Evolutionary conservation across 1,140 invertebrate species (phyloP).

Genomic region (Sinella curviseta): DNA sequence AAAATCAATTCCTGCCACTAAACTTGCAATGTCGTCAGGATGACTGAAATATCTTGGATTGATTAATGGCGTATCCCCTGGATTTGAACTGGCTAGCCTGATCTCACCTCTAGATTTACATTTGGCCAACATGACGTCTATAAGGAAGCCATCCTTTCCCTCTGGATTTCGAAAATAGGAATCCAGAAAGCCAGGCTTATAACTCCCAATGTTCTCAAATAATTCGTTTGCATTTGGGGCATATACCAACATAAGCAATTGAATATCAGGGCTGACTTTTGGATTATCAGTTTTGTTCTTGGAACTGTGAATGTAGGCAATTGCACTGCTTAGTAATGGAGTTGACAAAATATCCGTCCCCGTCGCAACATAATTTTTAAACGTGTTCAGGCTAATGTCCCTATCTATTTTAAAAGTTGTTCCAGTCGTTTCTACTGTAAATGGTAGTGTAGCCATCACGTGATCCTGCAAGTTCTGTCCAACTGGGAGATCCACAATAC

Average conservation of each 20-base stretch:
- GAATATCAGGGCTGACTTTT: not conserved
- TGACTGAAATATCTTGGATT: conserved; percentile 81
- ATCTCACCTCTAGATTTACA: conserved; percentile 67
- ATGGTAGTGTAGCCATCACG: not conserved
- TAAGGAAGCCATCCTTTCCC: too few relatives aligned
- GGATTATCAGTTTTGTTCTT: not conserved
- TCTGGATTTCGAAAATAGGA: too few relatives aligned
- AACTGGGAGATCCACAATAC: not conserved
- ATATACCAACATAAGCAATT: not conserved
- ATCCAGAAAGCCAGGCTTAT: too few relatives aligned
- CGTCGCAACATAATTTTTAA: not conserved
- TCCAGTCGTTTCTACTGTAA: not conserved
- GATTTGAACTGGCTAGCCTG: too few relatives aligned
- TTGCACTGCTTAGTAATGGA: not conserved
- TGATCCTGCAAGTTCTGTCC: too few relatives aligned
- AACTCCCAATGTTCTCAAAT: too few relatives aligned
- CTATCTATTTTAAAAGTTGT: not conserved
- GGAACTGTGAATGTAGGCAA: not conserved
- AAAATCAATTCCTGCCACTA: too few relatives aligned
- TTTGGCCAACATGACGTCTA: conserved; percentile 18
- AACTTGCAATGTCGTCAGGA: conserved; percentile 63
- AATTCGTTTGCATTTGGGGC: too few relatives aligned
- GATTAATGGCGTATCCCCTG: conserved; percentile 66
- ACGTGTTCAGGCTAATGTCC: not conserved
- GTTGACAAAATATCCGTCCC: not conserved